A percentile compares a stretch with the other conserved stretches of the same genome.
Conservation (phyloP, 2,113 vertebrate genomes). For the Proteles cristata region DNA sequence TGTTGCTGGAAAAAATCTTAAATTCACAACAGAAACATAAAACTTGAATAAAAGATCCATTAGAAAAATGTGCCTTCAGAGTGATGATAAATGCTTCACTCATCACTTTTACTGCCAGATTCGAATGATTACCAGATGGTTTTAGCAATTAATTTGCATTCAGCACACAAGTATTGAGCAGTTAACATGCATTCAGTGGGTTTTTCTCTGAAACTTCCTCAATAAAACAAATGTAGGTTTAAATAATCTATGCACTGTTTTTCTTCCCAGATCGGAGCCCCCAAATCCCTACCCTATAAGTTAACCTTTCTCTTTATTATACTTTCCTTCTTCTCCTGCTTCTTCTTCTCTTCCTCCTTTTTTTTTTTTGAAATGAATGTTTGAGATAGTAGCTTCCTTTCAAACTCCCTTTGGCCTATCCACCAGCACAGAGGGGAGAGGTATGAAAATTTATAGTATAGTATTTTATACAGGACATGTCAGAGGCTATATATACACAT, state of each 20-base stretch:
- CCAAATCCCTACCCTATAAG: neutral
- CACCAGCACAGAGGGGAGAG: neutral
- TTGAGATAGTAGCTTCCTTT: neutral
- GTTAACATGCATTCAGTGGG: constrained; percentile 34
- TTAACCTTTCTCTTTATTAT: constrained; percentile 29
- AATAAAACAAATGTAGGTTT: constrained; percentile 70
- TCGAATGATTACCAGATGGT: constrained; percentile 71
- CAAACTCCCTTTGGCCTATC: neutral
- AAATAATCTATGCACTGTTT: constrained; percentile 69
- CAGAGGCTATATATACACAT: neutral
- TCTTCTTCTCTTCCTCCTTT: neutral
- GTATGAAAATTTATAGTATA: neutral
- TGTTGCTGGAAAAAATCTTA: constrained; percentile 39
- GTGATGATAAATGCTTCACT: constrained; percentile 75
- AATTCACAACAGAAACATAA: constrained; percentile 59
- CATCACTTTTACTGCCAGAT: constrained; percentile 70
- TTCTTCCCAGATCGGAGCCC: constrained; percentile 43
- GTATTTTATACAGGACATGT: neutral
- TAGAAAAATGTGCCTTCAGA: constrained; percentile 67
- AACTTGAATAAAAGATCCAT: constrained; percentile 60
- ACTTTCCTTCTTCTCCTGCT: neutral
- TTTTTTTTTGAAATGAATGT: neutral
- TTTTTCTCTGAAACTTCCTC: constrained; percentile 57
- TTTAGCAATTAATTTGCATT: constrained; percentile 73
- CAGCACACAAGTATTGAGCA: constrained; percentile 55